A percentile compares a stretch with the other conserved stretches of the same genome.
These are phyloP conservation scores for Macrochelys suwanniensis DNA, from an alignment of 2,797 vertebrate species.

Conservation along the genomic window DNA sequence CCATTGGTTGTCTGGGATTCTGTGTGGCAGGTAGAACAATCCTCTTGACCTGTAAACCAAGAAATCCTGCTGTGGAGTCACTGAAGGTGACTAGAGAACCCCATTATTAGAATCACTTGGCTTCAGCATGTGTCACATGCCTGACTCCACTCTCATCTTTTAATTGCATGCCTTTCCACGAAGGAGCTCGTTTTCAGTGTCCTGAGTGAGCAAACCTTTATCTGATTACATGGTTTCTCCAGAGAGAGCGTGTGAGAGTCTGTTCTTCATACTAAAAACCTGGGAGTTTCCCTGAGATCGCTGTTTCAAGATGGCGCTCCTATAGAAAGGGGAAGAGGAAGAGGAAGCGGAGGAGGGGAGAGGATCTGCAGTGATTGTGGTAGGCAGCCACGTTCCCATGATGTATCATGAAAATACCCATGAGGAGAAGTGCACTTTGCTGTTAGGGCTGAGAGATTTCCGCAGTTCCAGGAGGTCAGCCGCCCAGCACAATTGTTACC, in stretches of 20 bases:
- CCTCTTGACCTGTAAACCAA: background rate
- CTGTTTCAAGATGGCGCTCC: conserved; percentile 47
- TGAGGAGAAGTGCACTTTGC: fast-evolving
- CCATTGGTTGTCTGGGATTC: fast-evolving
- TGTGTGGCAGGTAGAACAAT: background rate
- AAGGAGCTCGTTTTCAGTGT: background rate
- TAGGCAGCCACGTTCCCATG: conserved; percentile 13
- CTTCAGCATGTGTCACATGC: fast-evolving
- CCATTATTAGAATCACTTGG: background rate
- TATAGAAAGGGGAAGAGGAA: background rate
- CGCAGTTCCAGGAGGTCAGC: no score
- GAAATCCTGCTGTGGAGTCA: background rate
- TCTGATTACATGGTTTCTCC: fast-evolving
- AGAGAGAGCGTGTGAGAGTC: background rate
- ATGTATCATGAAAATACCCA: fast-evolving
- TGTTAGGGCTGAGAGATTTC: background rate
- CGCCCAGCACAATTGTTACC: background rate
- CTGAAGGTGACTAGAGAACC: background rate
- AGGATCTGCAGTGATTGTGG: background rate
- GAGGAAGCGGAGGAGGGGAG: conserved; percentile 38
- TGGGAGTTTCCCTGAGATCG: conserved; percentile 17
- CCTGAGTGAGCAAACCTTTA: background rate
- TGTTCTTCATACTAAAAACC: background rate
- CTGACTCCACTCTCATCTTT: background rate
- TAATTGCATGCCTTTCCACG: background rate